A percentile compares a stretch with the other conserved stretches of the same genome.
These are phyloP conservation scores for Myrmecophaga tridactyla DNA, from an alignment of 2,113 vertebrate genomes.

Conservation along the genomic window DNA sequence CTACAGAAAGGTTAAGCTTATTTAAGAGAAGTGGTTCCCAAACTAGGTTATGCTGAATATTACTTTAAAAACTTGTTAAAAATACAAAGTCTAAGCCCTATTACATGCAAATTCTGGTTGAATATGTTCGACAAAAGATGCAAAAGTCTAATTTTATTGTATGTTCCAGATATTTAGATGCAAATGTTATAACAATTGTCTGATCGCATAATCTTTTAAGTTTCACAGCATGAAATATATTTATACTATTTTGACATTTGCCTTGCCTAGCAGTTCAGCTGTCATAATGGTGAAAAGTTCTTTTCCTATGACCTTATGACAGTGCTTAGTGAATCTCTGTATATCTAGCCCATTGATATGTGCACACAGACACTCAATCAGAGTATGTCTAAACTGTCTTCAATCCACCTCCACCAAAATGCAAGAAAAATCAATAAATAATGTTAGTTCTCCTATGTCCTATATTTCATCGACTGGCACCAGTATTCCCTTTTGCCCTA, in stretches of 20 bases:
- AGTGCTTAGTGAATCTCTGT: not conserved
- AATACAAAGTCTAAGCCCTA: not conserved
- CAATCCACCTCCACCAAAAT: not conserved
- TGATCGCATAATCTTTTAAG: not conserved
- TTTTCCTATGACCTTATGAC: not conserved
- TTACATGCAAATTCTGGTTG: not conserved
- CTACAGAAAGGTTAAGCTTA: not conserved
- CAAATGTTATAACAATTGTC: not conserved
- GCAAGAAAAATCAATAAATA: not conserved
- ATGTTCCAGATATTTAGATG: not conserved
- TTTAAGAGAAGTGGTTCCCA: not conserved
- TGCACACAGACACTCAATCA: not conserved
- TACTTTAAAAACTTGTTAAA: not conserved
- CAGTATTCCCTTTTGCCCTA: not conserved
- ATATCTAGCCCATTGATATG: not conserved
- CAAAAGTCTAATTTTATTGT: not conserved
- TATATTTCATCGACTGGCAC: not conserved
- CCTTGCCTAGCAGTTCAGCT: not conserved
- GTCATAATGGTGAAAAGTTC: not conserved
- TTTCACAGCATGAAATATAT: not conserved
- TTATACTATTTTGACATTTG: not conserved
- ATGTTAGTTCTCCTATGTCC: not conserved
- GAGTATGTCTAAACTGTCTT: not conserved
- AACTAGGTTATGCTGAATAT: not conserved
- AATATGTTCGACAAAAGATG: not conserved